These are phyloP conservation scores for Galleria mellonella DNA, from an alignment of 1,140 invertebrate genomes.

Conservation along the genomic window DNA sequence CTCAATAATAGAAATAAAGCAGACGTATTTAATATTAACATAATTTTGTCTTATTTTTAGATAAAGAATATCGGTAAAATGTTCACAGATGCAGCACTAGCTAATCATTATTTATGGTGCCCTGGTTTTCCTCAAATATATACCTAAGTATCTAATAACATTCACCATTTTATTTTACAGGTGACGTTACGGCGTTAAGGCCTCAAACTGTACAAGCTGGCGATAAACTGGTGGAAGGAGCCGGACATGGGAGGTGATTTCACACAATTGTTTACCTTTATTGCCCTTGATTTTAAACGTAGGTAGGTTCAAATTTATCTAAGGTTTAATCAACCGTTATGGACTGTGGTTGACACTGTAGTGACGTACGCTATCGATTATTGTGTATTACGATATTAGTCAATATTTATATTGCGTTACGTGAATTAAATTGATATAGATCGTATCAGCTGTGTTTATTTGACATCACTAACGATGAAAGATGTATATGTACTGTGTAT, in stretches of 20 bases:
- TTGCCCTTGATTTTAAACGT: background rate
- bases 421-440: too few species aligned
- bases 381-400: too few species aligned
- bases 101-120: background rate
- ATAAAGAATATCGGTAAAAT: background rate
- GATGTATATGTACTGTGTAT: too few species aligned
- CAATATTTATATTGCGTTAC: too few species aligned
- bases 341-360: background rate
- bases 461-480: too few species aligned
- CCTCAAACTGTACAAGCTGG: constrained; percentile 13
- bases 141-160: too few species aligned
- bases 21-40: background rate
- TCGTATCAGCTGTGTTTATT: too few species aligned
- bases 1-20: background rate
- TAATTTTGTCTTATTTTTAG: background rate
- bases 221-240: constrained; percentile 28
- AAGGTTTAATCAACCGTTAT: background rate
- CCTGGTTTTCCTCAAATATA: too few species aligned
- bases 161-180: constrained; percentile 6
- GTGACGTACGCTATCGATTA: too few species aligned
- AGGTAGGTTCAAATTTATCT: background rate
- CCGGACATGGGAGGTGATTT: constrained; percentile 25
- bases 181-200: constrained; percentile 4
- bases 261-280: background rate
- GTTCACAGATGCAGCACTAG: background rate